These are phyloP conservation scores for Erythrolamprus reginae DNA, from an alignment of 2,113 vertebrate species.

Conservation along the genomic window DNA sequence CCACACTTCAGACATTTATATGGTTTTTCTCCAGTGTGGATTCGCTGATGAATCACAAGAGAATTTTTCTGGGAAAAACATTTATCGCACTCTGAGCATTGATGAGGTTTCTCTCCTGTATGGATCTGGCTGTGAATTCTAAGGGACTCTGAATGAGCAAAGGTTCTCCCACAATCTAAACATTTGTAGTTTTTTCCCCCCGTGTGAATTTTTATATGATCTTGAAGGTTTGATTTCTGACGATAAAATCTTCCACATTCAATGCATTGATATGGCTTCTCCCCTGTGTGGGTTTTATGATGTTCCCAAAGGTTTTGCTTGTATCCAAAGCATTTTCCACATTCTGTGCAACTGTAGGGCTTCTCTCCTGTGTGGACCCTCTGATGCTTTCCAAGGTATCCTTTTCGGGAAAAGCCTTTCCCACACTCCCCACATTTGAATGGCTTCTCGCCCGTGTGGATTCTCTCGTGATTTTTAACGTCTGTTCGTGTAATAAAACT, in stretches of 20 bases:
- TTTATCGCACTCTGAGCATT: background rate
- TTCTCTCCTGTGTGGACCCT: background rate
- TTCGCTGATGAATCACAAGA: background rate
- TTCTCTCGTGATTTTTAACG: background rate
- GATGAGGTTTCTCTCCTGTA: background rate
- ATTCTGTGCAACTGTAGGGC: background rate
- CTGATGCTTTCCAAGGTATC: background rate
- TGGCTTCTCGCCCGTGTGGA: background rate
- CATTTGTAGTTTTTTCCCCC: background rate
- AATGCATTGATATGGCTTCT: background rate
- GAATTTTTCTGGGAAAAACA: fast-evolving
- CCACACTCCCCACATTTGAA: too few species aligned
- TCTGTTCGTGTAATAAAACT: background rate
- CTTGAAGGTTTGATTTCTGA: background rate
- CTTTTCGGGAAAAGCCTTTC: too few species aligned
- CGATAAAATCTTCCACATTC: background rate
- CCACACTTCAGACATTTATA: background rate
- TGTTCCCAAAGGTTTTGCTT: fast-evolving
- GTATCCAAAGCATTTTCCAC: background rate
- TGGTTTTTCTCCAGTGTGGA: background rate
- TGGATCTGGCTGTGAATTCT: background rate
- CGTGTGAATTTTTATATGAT: background rate
- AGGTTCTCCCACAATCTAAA: background rate
- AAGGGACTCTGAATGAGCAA: background rate
- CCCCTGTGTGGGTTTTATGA: background rate